These are phyloP conservation scores for Mythimna loreyi DNA, from an alignment of 2,888 invertebrate genomes.

Conservation along the genomic window DNA sequence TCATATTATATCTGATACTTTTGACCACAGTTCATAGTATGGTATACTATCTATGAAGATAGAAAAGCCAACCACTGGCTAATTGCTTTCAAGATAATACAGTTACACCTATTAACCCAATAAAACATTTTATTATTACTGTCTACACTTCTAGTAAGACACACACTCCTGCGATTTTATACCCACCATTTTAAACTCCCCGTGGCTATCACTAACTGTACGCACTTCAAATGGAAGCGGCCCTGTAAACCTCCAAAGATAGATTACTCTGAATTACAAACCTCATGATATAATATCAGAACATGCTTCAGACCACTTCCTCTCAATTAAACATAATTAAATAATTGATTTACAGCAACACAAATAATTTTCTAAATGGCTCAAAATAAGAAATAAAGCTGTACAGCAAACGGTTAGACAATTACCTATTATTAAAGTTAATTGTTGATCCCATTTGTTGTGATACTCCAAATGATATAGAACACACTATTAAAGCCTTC, in stretches of 20 bases:
- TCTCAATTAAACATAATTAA: slow-evolving; percentile 69
- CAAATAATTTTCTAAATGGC: slow-evolving; percentile 68
- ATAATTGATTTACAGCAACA: slow-evolving; percentile 68
- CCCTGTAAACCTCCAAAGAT: slow-evolving; percentile 42
- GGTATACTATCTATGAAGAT: neutral
- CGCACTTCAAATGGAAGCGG: slow-evolving; percentile 40
- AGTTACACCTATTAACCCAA: neutral
- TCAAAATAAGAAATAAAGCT: slow-evolving; percentile 66
- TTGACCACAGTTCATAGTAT: neutral
- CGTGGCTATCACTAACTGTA: slow-evolving; percentile 39
- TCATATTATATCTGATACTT: neutral
- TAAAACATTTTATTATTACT: slow-evolving; percentile 11
- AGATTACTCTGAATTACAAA: slow-evolving; percentile 50
- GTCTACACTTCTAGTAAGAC: slow-evolving; percentile 5
- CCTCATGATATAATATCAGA: slow-evolving; percentile 49
- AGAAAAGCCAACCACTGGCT: neutral
- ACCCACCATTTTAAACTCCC: neutral
- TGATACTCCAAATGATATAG: slow-evolving; percentile 81
- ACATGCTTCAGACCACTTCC: slow-evolving; percentile 58
- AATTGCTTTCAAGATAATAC: slow-evolving; percentile 1
- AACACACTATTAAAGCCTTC: slow-evolving; percentile 74
- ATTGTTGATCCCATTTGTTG: slow-evolving; percentile 79
- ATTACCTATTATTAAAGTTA: slow-evolving; percentile 83
- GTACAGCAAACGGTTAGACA: slow-evolving; percentile 66
- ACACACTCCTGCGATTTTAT: slow-evolving; percentile 11